Base-by-base conservation (phyloP, 2,797 vertebrate species). In the Remorina albescens region DNA sequence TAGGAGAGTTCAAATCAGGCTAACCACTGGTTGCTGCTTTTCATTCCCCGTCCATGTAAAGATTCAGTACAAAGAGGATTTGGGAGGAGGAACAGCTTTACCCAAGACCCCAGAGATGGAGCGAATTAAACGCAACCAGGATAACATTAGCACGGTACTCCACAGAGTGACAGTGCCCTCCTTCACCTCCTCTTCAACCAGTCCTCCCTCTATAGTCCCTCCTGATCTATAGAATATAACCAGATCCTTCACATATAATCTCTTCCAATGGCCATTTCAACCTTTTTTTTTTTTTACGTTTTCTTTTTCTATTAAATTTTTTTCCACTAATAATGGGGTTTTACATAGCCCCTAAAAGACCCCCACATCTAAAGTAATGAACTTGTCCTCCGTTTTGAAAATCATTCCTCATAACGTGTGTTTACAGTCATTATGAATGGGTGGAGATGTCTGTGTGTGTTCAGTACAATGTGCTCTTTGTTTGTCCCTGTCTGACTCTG, bases 21-120 rank as follows among this genome's bases (percentile, higher is more conserved):
- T 88, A 82, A 87, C 62, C 36, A 2, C 18, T 39, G 55, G 28
- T 74, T 91, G 72, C 90, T 92, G 84, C 88, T 94, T 92, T n/a
- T 93, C 6, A 62, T 83, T 92, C 82, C 92, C 88, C 80, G 2
- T 91, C 90, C 59, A 7, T 50, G 37, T 82, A 78, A 95, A 99
- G 97, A 96, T 98, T 94, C 95, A 96, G 68, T 98, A 98, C 91
- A 99, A 98, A 95, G 97, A 97, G 87, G 96, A 96, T 79, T 84
- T 97, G 92, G 96, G 96, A 81, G 94, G 94, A 85, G 97, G 97
- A 91, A 99, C 96, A 13, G 91, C 96, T 42, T 91, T 99, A 71
- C 94, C 97, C 81, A 95, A 97, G 91, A 98, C 97, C 47, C 97
- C 97, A 2, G 97, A 99, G 95, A 98, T 97, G 97, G 94, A 96